Percentiles rank a stretch among this genome's conserved stretches.
Conservation (phyloP, 2,797 vertebrate species). For the Falco columbarius region DNA sequence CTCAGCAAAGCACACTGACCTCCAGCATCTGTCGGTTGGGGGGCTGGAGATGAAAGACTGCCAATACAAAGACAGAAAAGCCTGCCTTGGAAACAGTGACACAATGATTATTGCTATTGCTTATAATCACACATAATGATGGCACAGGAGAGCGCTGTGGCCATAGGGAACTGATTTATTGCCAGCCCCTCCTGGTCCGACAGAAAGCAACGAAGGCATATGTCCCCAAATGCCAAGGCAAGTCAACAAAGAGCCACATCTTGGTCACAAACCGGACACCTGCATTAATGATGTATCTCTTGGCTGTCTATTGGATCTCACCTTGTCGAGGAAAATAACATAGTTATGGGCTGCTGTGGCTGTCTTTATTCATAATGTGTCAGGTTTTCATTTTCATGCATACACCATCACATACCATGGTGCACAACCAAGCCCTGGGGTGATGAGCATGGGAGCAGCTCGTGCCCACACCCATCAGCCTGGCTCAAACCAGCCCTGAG, state of each 20-base stretch:
- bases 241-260: accelerated
- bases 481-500: neutral
- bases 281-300: neutral
- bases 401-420: accelerated
- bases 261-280: neutral
- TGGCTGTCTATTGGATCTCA: neutral
- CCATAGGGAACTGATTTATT: neutral
- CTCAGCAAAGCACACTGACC: neutral
- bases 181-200: neutral
- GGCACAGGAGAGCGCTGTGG: neutral
- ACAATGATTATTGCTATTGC: neutral
- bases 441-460: neutral
- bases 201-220: neutral
- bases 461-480: neutral
- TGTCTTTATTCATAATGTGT: neutral
- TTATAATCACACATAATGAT: neutral
- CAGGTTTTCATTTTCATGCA: neutral
- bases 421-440: neutral
- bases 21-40: neutral
- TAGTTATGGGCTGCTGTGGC: neutral
- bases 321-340: neutral
- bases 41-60: neutral
- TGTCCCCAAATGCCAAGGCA: neutral
- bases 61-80: neutral
- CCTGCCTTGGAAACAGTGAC: neutral